phyloP scores from a whole-genome alignment of 2,888 invertebrate species.

The Ethmia dodecea region DNA sequence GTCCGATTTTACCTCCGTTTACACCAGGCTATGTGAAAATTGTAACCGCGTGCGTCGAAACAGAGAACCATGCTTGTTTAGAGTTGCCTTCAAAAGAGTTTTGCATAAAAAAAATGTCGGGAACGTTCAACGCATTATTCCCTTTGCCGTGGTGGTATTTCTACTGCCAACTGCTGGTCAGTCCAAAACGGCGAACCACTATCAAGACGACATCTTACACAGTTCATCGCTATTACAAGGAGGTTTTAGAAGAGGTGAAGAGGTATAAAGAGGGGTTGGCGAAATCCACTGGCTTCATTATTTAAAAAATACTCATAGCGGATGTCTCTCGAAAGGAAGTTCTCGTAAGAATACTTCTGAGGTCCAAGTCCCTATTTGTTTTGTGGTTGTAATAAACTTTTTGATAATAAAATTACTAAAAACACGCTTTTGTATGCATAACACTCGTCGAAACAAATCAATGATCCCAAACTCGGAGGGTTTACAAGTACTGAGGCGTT shows the following conservation, averaged over 20 bases:
- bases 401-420: no score
- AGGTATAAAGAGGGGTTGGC: constrained; percentile 14
- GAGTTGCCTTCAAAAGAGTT: constrained; percentile 31
- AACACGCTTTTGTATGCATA: no score
- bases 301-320: no score
- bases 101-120: constrained; percentile 25
- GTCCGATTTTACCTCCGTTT: constrained; percentile 29
- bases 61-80: constrained; percentile 23
- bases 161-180: constrained; percentile 31
- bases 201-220: constrained; percentile 23
- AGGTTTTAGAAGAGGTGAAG: constrained; percentile 22
- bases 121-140: constrained; percentile 20
- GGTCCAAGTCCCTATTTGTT: no score
- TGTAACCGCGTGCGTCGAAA: constrained; percentile 24
- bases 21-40: constrained; percentile 18
- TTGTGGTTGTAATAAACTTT: no score
- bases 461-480: no score
- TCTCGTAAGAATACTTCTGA: no score
- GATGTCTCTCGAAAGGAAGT: no score
- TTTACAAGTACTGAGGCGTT: no score
- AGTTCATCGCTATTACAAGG: constrained; percentile 27
- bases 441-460: no score
- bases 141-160: constrained; percentile 42
- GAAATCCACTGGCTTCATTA: no score
- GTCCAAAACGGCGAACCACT: constrained; percentile 13